Base-by-base conservation (phyloP, 2,888 invertebrate species). In the Luperina nickerlii region DNA sequence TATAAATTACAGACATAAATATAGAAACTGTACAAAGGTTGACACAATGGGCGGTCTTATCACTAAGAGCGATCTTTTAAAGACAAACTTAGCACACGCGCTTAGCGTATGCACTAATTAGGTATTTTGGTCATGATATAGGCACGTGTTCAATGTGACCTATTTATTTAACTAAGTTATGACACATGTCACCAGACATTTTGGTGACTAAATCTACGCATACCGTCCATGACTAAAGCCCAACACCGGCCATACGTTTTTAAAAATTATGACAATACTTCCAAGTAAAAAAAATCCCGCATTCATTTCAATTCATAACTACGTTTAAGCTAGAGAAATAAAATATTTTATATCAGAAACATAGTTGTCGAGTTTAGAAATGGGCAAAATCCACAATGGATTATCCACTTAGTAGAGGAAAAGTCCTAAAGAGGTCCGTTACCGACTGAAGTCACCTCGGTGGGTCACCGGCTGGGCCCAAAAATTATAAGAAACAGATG, bases 141-240 rank as follows among this genome's bases (percentile, higher is more conserved):
- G 11, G n/a, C 70, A 54, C 48, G 27, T 65, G 65, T 66, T 32
- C 2, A 45, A 45, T 42, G 9, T 78, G 65, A 48, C 27, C 79
- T 66, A 77, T 20, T 57, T 77, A 32, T 45, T 78, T 62, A 20
- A n/a, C 8, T 11, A 13, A 5, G 3, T n/a, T 20, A 78, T 76
- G 76, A 76, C 27, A 18, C 24, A 45, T 1, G 7, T 4, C n/a
- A 9, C 11, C 8, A 18, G n/a, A 54, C 1, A 42, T 45, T 65
- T 51, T n/a, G 18, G 32, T n/a, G 32, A n/a, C 18, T 65, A 77
- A 24, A 18, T 78, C 38, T 42, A 24, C 13, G 9, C 32, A 78
- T 20, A 20, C 24, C 42, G 13, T 15, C 2, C 15, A 18, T 77
- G 63, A 78, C 54, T 65, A 51, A 78, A 18, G 18, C 32, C 7